phyloP scores from a whole-genome alignment of 2,797 vertebrate genomes.

The Cossypha dichroa region DNA sequence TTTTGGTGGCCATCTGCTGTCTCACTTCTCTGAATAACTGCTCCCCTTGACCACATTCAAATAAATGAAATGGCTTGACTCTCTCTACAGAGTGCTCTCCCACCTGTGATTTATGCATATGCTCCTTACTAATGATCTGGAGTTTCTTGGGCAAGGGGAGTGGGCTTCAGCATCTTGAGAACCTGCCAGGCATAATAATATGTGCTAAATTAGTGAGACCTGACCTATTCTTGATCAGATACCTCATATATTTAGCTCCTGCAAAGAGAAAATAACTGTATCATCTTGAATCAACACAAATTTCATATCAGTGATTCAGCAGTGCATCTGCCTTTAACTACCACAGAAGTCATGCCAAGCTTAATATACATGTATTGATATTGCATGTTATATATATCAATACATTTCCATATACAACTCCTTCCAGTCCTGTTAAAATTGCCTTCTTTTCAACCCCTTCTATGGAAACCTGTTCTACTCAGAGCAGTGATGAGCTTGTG shows the following conservation, averaged over 20 bases:
- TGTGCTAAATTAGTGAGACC: not conserved
- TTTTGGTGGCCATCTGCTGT: constrained; percentile 52
- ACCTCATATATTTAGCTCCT: not conserved
- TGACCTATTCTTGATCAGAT: not conserved
- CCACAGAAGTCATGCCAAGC: not conserved
- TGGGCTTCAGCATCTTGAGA: not conserved
- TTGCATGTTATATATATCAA: rapidly evolving
- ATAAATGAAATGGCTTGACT: constrained; percentile 2
- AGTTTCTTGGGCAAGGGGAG: not conserved
- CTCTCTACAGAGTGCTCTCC: not conserved
- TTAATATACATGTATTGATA: not conserved
- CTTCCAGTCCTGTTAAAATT: not conserved
- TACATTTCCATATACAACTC: not conserved
- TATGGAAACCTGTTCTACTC: not conserved
- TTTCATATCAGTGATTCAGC: not conserved
- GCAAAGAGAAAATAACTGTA: not conserved
- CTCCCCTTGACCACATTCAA: constrained; percentile 13
- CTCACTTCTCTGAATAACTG: constrained; percentile 29
- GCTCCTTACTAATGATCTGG: not conserved
- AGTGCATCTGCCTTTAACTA: not conserved
- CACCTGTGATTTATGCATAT: not conserved
- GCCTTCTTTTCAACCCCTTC: not conserved
- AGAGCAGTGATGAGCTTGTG: not conserved
- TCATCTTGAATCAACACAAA: not conserved
- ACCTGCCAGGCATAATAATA: not conserved